phyloP scores from a whole-genome alignment of 2,888 invertebrate genomes.

The Drosophila mayaguana region DNA sequence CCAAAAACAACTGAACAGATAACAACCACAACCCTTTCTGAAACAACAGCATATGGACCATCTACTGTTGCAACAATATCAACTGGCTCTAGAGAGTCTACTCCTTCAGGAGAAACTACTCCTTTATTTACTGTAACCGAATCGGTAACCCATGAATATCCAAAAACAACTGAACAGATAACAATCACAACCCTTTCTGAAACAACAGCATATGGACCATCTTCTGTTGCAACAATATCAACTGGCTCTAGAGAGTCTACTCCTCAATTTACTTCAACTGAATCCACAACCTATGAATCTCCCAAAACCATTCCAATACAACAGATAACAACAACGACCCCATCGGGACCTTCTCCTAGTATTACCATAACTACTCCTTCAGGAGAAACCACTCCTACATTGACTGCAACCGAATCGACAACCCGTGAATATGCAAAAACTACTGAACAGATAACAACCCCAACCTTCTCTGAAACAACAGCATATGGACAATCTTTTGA shows the following conservation, averaged over 20 bases:
- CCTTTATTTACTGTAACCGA: not conserved
- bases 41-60: no score
- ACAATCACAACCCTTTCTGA: not conserved
- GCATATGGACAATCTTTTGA: not conserved
- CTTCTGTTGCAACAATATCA: not conserved
- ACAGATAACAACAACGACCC: not conserved
- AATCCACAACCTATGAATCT: not conserved
- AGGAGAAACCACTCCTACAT: not conserved
- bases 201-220: not conserved
- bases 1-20: no score
- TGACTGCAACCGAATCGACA: not conserved
- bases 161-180: not conserved
- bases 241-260: not conserved
- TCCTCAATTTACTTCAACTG: not conserved
- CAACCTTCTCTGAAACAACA: not conserved
- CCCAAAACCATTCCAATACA: no score
- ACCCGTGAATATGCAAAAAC: no score
- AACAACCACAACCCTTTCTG: no score
- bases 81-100: not conserved
- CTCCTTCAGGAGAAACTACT: no score
- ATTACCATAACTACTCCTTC: no score
- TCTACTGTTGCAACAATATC: no score
- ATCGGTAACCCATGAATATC: not conserved
- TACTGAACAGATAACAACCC: not conserved
- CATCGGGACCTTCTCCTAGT: not conserved